Base-by-base conservation (phyloP, 2,113 vertebrate genomes). In the Pseudorectes ferrugineus region DNA sequence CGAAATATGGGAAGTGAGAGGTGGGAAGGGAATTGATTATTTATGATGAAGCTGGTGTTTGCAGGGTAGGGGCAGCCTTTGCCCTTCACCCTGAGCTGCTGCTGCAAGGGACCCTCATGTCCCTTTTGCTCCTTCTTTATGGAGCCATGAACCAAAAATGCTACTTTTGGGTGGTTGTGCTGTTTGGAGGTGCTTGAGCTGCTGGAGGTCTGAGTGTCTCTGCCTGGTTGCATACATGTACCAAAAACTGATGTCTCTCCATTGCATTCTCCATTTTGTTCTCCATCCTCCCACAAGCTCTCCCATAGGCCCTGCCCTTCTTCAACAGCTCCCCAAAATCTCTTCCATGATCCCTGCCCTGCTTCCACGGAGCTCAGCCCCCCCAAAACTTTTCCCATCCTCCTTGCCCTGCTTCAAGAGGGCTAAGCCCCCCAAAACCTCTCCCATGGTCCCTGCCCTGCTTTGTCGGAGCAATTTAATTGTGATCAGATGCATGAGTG, bases 401-500 rank as follows among this genome's bases (percentile, higher is more conserved):
- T 42, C 24, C 6, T 8, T 51, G 66, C 25, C 36, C 20, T 24
- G 9, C 15, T 51, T 62, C 57, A 5, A 22, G 3, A 9, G 28
- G 11, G 4, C 20, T 65, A 24, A 31, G 10, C 24, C 4, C 9
- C 31, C 21, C 31, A 14, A 48, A 43, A 21, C 7, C 16, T 13
- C 7, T 66, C 1, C 11, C 21, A 4, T 59, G 1, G 1, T 49
- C 24, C 16, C 16, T 57, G 66, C 10, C n/a, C 29, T 77, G 57
- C 17, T 71, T 21, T 7, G 24, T 11, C 0, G 0, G 16, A 52
- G 8, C 25, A 66, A 55, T 93, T 95, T 95, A 92, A 86, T 93
- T 95, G 95, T n/a, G 57, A 84, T 87, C 36, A 75, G 77, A 87
- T 29, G 40, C 51, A 15, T 24, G 80, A 70, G 80, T 80, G 83